phyloP scores from a whole-genome alignment of 1,140 invertebrate genomes.

The Macrotrachela quadricornifera region DNA sequence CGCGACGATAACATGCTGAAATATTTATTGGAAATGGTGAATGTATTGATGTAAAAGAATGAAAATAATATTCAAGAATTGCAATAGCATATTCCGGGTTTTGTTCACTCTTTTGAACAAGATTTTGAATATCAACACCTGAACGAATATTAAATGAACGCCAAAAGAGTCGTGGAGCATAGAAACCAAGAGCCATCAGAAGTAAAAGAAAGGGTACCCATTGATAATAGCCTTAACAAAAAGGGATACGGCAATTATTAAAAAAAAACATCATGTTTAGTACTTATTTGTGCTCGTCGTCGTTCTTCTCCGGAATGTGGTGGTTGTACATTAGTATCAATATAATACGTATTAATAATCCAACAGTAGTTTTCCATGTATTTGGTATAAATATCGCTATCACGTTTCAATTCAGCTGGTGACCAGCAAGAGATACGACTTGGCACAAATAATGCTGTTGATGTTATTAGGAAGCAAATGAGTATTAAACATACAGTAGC shows the following conservation, averaged over 20 bases:
- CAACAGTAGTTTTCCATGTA: slow-evolving; percentile 20
- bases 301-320: not conserved
- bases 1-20: slow-evolving; percentile 14
- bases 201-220: slow-evolving; percentile 27
- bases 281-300: too few relatives aligned
- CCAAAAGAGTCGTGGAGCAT: slow-evolving; percentile 21
- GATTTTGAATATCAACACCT: slow-evolving; percentile 1
- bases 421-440: slow-evolving; percentile 45
- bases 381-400: slow-evolving; percentile 22
- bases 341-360: slow-evolving; percentile 33
- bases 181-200: slow-evolving; percentile 24
- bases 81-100: slow-evolving; percentile 16
- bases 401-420: slow-evolving; percentile 15
- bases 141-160: slow-evolving; percentile 8
- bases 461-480: too few relatives aligned
- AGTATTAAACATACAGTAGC: too few relatives aligned
- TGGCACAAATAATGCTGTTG: not conserved
- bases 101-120: slow-evolving; percentile 1
- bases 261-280: too few relatives aligned
- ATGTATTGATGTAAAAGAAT: too few relatives aligned
- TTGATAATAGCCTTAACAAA: slow-evolving; percentile 23
- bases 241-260: too few relatives aligned
- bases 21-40: too few relatives aligned
- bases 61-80: slow-evolving; percentile 17
- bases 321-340: slow-evolving; percentile 10